Evolutionary conservation across 2,113 vertebrate species (phyloP).

Genomic region (Carettochelys insculpta): DNA sequence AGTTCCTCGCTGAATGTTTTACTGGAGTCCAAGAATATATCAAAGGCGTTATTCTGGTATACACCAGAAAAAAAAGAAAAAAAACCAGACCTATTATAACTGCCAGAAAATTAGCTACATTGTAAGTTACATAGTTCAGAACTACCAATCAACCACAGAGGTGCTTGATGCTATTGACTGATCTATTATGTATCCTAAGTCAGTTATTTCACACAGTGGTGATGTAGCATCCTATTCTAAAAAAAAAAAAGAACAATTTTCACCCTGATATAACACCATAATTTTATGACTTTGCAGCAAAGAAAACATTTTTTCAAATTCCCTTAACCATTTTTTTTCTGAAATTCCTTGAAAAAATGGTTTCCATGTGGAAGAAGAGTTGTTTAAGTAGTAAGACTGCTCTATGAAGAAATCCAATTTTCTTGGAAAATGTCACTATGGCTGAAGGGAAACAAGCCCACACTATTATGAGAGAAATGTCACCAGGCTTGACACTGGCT

Average conservation of each 20-base stretch:
- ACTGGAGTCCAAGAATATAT: not conserved
- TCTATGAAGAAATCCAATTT: not conserved
- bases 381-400: too few relatives aligned
- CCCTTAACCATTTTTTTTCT: too few relatives aligned
- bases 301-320: not conserved
- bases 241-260: not conserved
- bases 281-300: not conserved
- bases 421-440: not conserved
- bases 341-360: too few relatives aligned
- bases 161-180: not conserved
- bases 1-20: not conserved
- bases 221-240: not conserved
- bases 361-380: too few relatives aligned
- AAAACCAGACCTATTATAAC: not conserved
- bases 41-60: not conserved
- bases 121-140: not conserved
- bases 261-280: not conserved
- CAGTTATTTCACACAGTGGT: accelerated
- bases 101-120: not conserved
- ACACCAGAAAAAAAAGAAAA: not conserved
- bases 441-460: not conserved
- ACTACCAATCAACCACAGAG: not conserved
- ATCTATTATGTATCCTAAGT: not conserved
- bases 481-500: not conserved
- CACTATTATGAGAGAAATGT: not conserved